phyloP scores from a whole-genome alignment of 1,140 invertebrate species.

The Drosophila mauritiana region DNA sequence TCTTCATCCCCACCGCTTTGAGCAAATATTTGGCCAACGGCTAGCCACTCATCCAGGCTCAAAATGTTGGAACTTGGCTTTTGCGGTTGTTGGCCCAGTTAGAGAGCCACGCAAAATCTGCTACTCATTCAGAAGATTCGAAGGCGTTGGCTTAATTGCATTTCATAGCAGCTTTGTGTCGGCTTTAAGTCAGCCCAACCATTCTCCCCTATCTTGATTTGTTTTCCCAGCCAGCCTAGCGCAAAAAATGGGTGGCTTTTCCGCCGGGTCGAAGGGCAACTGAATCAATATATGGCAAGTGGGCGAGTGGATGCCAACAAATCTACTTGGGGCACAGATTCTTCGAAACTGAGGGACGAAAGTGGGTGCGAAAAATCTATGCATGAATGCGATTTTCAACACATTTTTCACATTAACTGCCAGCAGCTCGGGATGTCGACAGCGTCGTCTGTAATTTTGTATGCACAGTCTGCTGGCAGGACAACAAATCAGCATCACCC shows the following conservation, averaged over 20 bases:
- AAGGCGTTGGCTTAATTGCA: constrained; percentile 63
- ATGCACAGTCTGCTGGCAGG: constrained; percentile 74
- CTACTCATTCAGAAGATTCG: constrained; percentile 4
- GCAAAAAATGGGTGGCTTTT: not conserved
- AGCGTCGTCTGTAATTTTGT: constrained; percentile 73
- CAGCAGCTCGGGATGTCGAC: constrained; percentile 32
- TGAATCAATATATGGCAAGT: constrained; percentile 64
- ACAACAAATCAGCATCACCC: constrained; percentile 71
- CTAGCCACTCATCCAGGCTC: constrained; percentile 58
- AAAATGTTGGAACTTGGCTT: constrained; percentile 44
- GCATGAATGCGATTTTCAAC: constrained; percentile 72
- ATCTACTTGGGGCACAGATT: constrained; percentile 35
- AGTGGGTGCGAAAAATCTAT: constrained; percentile 55
- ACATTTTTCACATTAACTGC: constrained; percentile 82
- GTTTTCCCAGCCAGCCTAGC: constrained; percentile 27
- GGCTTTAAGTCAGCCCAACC: constrained; percentile 64
- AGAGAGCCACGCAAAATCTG: not conserved
- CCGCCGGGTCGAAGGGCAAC: constrained; percentile 35
- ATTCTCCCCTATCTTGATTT: constrained; percentile 50
- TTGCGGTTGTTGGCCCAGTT: constrained; percentile 40
- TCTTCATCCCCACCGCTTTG: constrained; percentile 12
- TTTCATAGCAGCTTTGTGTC: constrained; percentile 73
- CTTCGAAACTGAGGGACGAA: not conserved
- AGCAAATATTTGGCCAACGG: constrained; percentile 69
- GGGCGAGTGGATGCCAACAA: constrained; percentile 49